A percentile compares a stretch with the other conserved stretches of the same genome.
Evolutionary conservation across 2,797 vertebrate genomes (phyloP).

Genomic region (Apogon talboti): DNA sequence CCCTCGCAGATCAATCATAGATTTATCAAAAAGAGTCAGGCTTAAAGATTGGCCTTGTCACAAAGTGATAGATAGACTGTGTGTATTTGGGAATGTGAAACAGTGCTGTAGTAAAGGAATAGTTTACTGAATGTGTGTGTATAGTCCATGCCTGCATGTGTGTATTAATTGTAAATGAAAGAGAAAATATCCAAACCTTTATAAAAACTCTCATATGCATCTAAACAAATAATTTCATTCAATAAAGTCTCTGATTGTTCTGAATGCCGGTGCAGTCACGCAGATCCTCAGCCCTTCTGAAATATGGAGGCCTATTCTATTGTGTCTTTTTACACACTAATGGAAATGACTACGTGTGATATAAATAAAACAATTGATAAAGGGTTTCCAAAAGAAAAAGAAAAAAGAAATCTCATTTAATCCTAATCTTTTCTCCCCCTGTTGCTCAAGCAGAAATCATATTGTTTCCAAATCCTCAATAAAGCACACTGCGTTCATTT

Average conservation of each 20-base stretch:
- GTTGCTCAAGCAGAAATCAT: conserved; percentile 17
- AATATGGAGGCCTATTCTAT: conserved; percentile 1
- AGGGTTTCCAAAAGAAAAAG: conserved; percentile 2
- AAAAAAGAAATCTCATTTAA: conserved; percentile 18
- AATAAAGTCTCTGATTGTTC: not conserved
- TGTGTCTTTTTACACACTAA: conserved; percentile 26
- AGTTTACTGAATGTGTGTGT: not conserved
- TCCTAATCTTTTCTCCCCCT: conserved; percentile 5
- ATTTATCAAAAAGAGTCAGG: conserved; percentile 37
- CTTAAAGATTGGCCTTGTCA: conserved; percentile 43
- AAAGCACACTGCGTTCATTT: not conserved
- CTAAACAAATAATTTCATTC: not conserved
- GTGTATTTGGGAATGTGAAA: not conserved
- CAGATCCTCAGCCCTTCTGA: not conserved
- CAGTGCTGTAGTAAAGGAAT: not conserved
- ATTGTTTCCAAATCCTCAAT: conserved; percentile 8
- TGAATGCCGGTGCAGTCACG: not conserved
- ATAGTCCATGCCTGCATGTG: not conserved
- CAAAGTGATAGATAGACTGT: conserved; percentile 25
- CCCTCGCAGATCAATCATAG: conserved; percentile 30
- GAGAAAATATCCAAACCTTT: not conserved
- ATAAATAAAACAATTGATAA: conserved; percentile 10
- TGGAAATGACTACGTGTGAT: not conserved
- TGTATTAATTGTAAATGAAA: not conserved
- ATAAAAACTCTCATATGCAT: conserved; percentile 1